Evolutionary conservation across 2,888 invertebrate species (phyloP), one percentile per base, ranked within the genome.

Genomic region (Torymus auratus): DNA sequence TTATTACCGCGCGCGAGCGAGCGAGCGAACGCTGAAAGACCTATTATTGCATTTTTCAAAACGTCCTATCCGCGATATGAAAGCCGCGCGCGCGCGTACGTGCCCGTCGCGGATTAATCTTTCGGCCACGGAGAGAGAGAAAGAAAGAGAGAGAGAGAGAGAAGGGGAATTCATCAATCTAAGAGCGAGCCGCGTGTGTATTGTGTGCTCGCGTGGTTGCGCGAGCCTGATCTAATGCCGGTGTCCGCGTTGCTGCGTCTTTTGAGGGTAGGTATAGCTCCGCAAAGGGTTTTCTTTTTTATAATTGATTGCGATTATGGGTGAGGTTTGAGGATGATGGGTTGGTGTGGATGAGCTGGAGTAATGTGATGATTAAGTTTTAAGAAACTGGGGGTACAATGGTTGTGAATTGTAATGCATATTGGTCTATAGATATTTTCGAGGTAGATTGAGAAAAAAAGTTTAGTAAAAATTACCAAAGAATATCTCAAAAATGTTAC

Each of bases 31-130:
- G 86, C 84, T 87, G 84, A 85, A 86, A 88, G 85, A 87, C 86
- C 89, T 88, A 88, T 89, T 90, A 90, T 89, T 90, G 88, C 89
- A 89, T 90, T 88, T 89, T 89, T 89, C 86, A 87, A 88, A 89
- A 90, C 82, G 68, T 58, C 61, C 61, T 62, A 58, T 41, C 52
- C 28, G 28, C 15, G 15, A 80, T 78, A 78, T 68, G 62, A 78
- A 78, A 82, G 74, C 28, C 28, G 7, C 28, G 28, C 28, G n/a
- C 28, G 7, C 28, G 72, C 82, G 75, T 82, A 78, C 78, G 78
- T 68, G 82, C 71, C 78, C 70, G 72, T 62, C 67, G 62, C 73
- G 74, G 65, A 81, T 81, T 78, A 78, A 81, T 78, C 71, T 78
- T 73, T 76, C 28, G 28, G 76, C 79, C 77, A 73, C 76, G 75